These are phyloP conservation scores for Zaprionus capensis DNA, from an alignment of 1,140 invertebrate genomes.

Conservation along the genomic window DNA sequence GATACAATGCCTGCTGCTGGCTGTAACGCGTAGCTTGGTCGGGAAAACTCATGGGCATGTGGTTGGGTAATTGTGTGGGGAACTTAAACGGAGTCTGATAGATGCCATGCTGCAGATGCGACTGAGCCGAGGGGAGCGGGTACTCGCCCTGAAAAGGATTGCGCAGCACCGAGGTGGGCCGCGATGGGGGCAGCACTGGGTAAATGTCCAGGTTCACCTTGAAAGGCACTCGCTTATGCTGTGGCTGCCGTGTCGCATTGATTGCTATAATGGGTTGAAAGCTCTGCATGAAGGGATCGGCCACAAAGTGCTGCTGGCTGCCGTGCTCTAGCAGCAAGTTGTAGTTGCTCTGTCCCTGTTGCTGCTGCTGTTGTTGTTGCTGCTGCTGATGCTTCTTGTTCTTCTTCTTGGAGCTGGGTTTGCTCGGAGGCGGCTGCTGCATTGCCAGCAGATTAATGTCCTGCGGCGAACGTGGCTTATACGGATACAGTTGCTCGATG, in stretches of 20 bases:
- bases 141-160: constrained; percentile 75
- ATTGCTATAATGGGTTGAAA: constrained; percentile 53
- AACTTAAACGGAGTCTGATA: constrained; percentile 69
- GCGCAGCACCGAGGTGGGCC: constrained; percentile 64
- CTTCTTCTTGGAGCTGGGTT: constrained; percentile 64
- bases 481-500: constrained; percentile 77
- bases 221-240: constrained; percentile 68
- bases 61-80: constrained; percentile 54
- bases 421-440: constrained; percentile 49
- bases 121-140: constrained; percentile 50
- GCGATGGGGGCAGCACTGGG: constrained; percentile 68
- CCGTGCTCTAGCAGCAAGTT: constrained; percentile 53
- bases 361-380: constrained; percentile 44
- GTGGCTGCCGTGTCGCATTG: constrained; percentile 69
- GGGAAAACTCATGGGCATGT: constrained; percentile 56
- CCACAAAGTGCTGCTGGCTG: constrained; percentile 62
- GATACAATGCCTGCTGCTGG: constrained; percentile 63
- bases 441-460: constrained; percentile 76
- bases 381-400: constrained; percentile 62
- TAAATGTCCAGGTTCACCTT: constrained; percentile 79
- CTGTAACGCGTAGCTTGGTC: constrained; percentile 64
- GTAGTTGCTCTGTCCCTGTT: constrained; percentile 47
- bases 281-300: constrained; percentile 59
- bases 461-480: constrained; percentile 73
- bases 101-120: constrained; percentile 39